phyloP scores from a whole-genome alignment of 1,140 invertebrate genomes.

The Cylas formicarius region DNA sequence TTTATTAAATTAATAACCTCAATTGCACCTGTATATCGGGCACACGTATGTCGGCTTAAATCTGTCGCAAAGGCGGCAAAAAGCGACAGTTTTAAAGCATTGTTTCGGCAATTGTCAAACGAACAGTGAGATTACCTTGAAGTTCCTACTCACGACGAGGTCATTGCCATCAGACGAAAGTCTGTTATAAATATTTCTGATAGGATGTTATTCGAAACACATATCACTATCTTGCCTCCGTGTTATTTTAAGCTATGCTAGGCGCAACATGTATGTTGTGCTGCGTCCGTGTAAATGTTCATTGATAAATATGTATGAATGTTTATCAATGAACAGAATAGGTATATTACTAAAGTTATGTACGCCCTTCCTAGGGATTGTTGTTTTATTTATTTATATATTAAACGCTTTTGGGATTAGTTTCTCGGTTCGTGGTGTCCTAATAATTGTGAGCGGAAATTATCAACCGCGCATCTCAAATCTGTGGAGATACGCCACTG shows the following conservation, averaged over 20 bases:
- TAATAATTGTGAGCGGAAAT: too few species aligned
- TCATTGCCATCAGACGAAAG: slow-evolving; percentile 21
- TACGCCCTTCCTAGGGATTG: too few species aligned
- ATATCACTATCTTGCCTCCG: slow-evolving; percentile 12
- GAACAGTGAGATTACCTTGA: slow-evolving; percentile 17
- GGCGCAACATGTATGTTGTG: slow-evolving; percentile 5
- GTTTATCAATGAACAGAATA: slow-evolving; percentile 6
- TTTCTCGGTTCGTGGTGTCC: too few species aligned
- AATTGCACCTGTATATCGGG: not conserved
- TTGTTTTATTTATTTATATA: not conserved
- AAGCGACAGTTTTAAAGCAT: not conserved
- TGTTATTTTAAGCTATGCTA: too few species aligned
- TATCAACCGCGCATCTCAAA: too few species aligned
- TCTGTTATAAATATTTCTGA: slow-evolving; percentile 21
- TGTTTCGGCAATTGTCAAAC: slow-evolving; percentile 11
- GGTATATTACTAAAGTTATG: not conserved
- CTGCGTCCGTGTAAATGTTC: slow-evolving; percentile 2
- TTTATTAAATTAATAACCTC: not conserved
- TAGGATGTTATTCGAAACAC: slow-evolving; percentile 11
- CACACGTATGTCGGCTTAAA: not conserved
- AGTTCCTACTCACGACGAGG: slow-evolving; percentile 27
- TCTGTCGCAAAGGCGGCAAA: slow-evolving; percentile 3
- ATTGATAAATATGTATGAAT: slow-evolving; percentile 5
- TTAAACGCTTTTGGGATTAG: not conserved
- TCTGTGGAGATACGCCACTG: too few species aligned